These are phyloP conservation scores for Mallotus villosus DNA, from an alignment of 2,797 vertebrate species.

Conservation along the genomic window DNA sequence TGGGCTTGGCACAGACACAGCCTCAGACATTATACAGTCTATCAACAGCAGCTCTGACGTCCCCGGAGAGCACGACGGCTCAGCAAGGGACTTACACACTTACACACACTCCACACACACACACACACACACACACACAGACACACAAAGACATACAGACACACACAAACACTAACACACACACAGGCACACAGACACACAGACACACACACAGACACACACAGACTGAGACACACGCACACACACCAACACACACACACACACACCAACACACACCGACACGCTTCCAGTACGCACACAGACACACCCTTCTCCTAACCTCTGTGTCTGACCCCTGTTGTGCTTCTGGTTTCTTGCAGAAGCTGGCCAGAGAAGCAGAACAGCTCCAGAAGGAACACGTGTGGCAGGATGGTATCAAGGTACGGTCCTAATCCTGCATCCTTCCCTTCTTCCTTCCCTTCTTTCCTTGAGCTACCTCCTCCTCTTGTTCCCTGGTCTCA, in stretches of 20 bases:
- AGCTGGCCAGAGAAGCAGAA: slow-evolving; percentile 89
- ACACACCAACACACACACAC: too few species aligned
- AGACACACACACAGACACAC: slow-evolving; percentile 27
- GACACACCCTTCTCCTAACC: slow-evolving; percentile 25
- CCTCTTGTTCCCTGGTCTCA: slow-evolving; percentile 8
- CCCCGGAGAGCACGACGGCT: slow-evolving; percentile 26
- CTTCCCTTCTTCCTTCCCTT: background rate
- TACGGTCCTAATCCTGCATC: slow-evolving; percentile 71
- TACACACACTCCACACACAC: background rate
- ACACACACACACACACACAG: background rate
- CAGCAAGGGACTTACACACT: background rate
- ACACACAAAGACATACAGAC: background rate
- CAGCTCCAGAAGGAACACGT: slow-evolving; percentile 90
- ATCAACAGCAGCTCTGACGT: slow-evolving; percentile 19
- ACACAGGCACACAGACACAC: slow-evolving; percentile 1
- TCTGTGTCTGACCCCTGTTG: slow-evolving; percentile 47
- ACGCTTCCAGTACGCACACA: too few species aligned
- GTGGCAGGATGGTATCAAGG: slow-evolving; percentile 95
- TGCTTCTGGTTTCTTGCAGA: slow-evolving; percentile 75
- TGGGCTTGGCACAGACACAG: slow-evolving; percentile 7
- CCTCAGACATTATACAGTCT: slow-evolving; percentile 21
- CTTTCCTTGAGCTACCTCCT: background rate
- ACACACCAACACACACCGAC: too few species aligned
- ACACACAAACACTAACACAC: slow-evolving; percentile 17
- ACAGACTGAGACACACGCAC: slow-evolving; percentile 6